phyloP scores from a whole-genome alignment of 2,797 vertebrate species.

The Halcyon badia region DNA sequence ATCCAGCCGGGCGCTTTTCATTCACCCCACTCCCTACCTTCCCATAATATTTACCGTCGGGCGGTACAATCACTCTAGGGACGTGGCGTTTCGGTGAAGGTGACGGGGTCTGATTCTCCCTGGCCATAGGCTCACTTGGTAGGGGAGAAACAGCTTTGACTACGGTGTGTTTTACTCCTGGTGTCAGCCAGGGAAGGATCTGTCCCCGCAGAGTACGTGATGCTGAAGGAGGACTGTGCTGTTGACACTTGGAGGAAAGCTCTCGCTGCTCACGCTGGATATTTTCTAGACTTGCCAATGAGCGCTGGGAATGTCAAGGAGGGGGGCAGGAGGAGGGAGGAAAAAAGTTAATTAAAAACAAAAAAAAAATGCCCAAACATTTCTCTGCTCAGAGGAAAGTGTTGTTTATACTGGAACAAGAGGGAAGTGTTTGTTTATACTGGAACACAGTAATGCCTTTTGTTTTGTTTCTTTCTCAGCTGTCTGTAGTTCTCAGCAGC shows the following conservation, averaged over 20 bases:
- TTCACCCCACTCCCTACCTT: slow-evolving; percentile 19
- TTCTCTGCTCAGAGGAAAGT: background rate
- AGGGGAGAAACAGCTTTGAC: background rate
- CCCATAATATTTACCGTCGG: background rate
- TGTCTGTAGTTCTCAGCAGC: slow-evolving; percentile 18
- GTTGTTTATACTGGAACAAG: background rate
- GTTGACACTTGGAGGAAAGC: background rate
- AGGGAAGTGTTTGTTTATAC: slow-evolving; percentile 17
- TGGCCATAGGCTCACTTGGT: fast-evolving
- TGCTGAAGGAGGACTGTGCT: background rate
- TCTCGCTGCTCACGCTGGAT: background rate
- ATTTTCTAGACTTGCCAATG: background rate
- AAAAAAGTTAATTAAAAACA: slow-evolving; percentile 69
- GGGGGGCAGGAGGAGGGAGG: background rate
- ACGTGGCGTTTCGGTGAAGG: background rate
- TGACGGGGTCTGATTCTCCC: background rate
- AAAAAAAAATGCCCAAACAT: background rate
- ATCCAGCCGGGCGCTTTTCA: slow-evolving; percentile 9
- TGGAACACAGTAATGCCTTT: background rate
- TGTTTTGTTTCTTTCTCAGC: slow-evolving; percentile 21
- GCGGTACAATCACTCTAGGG: background rate
- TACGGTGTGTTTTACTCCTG: background rate
- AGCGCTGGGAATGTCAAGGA: background rate
- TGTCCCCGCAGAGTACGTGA: background rate
- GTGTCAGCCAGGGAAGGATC: background rate